Evolutionary conservation across 2,113 vertebrate genomes (phyloP), one percentile per base, ranked within the genome.

Genomic region (Melanerpes formicivorus): DNA sequence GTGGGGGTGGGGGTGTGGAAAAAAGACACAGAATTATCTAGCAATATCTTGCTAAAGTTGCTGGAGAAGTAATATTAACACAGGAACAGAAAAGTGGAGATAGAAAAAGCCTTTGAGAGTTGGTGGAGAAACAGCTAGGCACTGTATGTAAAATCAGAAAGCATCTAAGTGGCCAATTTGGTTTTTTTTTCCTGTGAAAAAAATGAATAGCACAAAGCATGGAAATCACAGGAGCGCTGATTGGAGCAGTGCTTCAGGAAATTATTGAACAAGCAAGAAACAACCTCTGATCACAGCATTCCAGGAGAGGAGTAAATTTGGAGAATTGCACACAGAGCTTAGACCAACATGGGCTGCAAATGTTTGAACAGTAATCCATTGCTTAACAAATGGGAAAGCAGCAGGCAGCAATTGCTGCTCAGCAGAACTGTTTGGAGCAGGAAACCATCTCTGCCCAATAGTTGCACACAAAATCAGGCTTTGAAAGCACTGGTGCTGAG

Each of bases 381-480:
- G 80, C 90, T 95, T 90, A 91, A 87, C 88, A 95, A 93, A 95
- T n/a, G 69, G 78, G 92, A 87, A 83, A 84, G 84, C 81, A 90
- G 81, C 67, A 56, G 88, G 81, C 88, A 95, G 88, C 70, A 63
- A 42, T 18, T 58, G 78, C 84, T 80, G 87, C 78, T 93, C 79
- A 65, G 84, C 84, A 90, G 72, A 95, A 73, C 54, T 23, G 14
- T 19, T 60, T 60, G 27, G 94, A 64, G 32, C 44, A 85, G 55
- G 86, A 82, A 87, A 95, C 70, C 27, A 29, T 44, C 90, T 77
- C 80, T 90, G 90, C 65, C 84, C 69, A 42, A 55, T 1, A 77
- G 80, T 4, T 46, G 42, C 75, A 82, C 65, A n/a, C 42, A 26
- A 6, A 55, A 93, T 66, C 76, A 65, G 50, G 54, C 76, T 93